Evolutionary conservation across 1,140 invertebrate species (phyloP), one percentile per base, ranked within the genome.

Genomic region (Drosophila triauraria): DNA sequence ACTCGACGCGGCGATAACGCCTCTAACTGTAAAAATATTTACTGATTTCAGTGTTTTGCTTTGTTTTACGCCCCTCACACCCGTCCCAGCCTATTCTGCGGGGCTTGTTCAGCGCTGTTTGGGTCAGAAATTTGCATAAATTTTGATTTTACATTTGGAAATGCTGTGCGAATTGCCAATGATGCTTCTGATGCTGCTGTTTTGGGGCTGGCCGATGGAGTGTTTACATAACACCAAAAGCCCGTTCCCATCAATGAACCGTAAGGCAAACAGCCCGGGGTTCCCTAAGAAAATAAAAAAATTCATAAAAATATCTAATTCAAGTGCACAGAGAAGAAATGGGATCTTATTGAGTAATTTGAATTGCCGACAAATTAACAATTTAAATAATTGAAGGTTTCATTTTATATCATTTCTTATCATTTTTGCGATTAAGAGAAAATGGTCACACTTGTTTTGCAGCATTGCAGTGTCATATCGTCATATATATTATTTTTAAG

Each of bases 1-100:
- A 69, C 70, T 72, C 68, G 70, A 88, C 60, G 54, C 62, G 54
- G 74, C 69, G 85, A 63, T 71, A 72, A 72, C 85, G 85, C 85
- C 85, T 88, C 82, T 85, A 88, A 90, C 85, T 81, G 85, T 88
- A 88, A 88, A 88, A 53, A 75, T 87, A 81, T 88, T 85, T 85
- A 76, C 80, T 76, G 70, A 84, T 90, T 68, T 81, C 6, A 17
- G 70, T 54, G 27, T 50, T 27, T 44, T 32, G 30, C 25, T 27
- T 57, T 43, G 23, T 58, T 35, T 60, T 53, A 62, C 27, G 61
- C 70, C 53, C 17, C 13, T 8, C 40, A 4, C 12, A 13, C 12
- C 13, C 13, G 1, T 4, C 35, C 58, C 67, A 54, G 20, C 20
- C 20, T 40, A 32, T 58, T 53, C 68, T 67, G 32, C 9, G 70